Base-by-base conservation (phyloP, 1,140 invertebrate species). In the Cherax destructor region DNA sequence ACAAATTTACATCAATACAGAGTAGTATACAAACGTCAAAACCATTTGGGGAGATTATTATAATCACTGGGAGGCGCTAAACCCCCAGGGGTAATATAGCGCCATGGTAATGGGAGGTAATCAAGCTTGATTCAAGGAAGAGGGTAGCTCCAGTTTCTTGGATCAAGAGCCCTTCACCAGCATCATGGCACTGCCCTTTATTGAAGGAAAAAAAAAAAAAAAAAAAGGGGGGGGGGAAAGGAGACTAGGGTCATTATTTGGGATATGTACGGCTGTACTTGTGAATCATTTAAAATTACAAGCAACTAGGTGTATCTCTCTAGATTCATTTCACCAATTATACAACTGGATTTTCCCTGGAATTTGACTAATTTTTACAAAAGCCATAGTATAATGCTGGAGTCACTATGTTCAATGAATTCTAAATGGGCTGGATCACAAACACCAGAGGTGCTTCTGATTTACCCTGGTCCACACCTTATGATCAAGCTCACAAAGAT, bases 1-100 rank as follows among this genome's bases (percentile, higher is more conserved):
- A 91, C 88, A 91, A 91, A 91, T 91, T 78, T 91, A 91, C 88
- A 91, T 91, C 88, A 79, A 91, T 91, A 91, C 77, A 85, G 88
- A 91, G 81, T 79, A 91, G 81, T 79, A 85, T 91, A 59, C 72
- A 72, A 81, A 59, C 69, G 59, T 79, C 41, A 85, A 85, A 85
- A 85, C 78, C 59, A 91, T 65, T 52, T 85, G 52, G 81, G 81
- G 47, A 59, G 61, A 74, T 41, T 41, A 41, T 41, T 41, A 41
- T 41, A 41, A 41, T 41, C 30, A 41, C 30, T 41, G 30, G 30
- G 30, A 41, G 0, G 30, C 30, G 30, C 30, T 41, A 41, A 41
- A 41, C 30, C 30, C 30, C 0, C 30, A 41, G 2, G 30, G 30
- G 30, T 41, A 41, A 41, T 41, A 41, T 41, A 41, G 30, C 30